Percentiles rank a stretch among this genome's conserved stretches.
phyloP scores from a whole-genome alignment of 2,797 vertebrate genomes.

The Catharus ustulatus region DNA sequence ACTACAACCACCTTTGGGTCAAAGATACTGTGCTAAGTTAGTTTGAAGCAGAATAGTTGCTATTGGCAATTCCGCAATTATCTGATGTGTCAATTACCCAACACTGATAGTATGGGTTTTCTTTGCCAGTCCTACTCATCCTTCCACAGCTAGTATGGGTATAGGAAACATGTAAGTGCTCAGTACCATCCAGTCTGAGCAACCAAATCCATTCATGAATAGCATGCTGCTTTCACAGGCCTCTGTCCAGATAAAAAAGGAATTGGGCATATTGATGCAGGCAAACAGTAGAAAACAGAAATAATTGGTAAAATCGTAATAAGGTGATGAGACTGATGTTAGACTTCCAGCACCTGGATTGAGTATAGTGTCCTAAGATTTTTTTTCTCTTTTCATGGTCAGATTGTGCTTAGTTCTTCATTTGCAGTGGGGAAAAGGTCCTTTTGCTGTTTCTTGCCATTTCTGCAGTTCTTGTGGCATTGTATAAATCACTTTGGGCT shows the following conservation, averaged over 20 bases:
- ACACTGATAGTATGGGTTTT: not conserved
- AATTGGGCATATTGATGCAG: not conserved
- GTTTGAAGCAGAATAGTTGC: not conserved
- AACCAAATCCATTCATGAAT: not conserved
- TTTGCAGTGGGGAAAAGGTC: not conserved
- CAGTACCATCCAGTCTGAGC: not conserved
- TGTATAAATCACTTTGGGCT: not conserved
- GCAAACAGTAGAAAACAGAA: not conserved
- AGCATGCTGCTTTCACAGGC: not conserved
- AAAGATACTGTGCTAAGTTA: not conserved
- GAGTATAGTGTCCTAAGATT: not conserved
- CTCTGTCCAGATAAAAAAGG: not conserved
- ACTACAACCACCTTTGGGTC: not conserved
- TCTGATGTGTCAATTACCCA: not conserved
- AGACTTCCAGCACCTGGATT: not conserved
- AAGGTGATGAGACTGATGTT: not conserved
- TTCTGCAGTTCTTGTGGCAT: not conserved
- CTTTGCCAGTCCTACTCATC: not conserved
- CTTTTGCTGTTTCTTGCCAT: not conserved
- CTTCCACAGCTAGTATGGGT: not conserved
- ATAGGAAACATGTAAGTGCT: not conserved
- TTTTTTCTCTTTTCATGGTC: not conserved
- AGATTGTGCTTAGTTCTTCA: not conserved
- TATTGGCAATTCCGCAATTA: not conserved
- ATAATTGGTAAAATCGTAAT: not conserved